phyloP scores from a whole-genome alignment of 2,888 invertebrate genomes.

The Ichneumoninae sp. region DNA sequence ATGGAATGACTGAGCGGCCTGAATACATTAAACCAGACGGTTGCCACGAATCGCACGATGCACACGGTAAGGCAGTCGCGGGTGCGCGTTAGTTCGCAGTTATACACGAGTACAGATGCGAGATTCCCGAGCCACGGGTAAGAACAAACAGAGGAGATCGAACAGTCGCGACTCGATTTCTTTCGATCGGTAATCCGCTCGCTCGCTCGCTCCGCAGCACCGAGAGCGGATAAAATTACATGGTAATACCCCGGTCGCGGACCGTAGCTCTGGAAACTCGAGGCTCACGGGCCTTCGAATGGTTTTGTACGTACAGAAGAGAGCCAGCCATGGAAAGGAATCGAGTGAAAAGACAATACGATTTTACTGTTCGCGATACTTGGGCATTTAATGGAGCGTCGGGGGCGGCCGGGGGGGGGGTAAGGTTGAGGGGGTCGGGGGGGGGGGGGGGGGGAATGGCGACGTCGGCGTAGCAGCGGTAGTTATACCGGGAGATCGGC shows the following conservation, averaged over 20 bases:
- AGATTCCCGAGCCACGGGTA: conserved; percentile 28
- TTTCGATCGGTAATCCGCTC: conserved; percentile 60
- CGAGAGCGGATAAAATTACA: conserved; percentile 64
- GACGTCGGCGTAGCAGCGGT: conserved; percentile 22
- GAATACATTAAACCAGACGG: conserved; percentile 64
- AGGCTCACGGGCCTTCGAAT: conserved; percentile 50
- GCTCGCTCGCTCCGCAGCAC: no score
- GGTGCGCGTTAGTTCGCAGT: conserved; percentile 9
- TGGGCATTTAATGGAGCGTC: conserved; percentile 71
- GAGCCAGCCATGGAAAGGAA: conserved; percentile 31
- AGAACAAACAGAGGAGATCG: conserved; percentile 51
- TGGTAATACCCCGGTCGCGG: conserved; percentile 50
- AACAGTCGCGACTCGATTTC: conserved; percentile 52
- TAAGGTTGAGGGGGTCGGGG: no score
- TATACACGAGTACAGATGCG: conserved; percentile 16
- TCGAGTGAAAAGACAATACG: conserved; percentile 68
- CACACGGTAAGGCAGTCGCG: conserved; percentile 21
- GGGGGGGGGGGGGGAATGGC: conserved; percentile 13
- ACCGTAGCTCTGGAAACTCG: conserved; percentile 51
- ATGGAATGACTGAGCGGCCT: conserved; percentile 66
- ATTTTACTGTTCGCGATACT: conserved; percentile 68
- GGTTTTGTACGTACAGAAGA: conserved; percentile 27
- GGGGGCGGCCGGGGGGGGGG: conserved; percentile 40
- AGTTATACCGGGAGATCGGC: conserved; percentile 67
- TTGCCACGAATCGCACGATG: conserved; percentile 54